phyloP scores from a whole-genome alignment of 2,888 invertebrate genomes.

The Lasioglossum villosulum region DNA sequence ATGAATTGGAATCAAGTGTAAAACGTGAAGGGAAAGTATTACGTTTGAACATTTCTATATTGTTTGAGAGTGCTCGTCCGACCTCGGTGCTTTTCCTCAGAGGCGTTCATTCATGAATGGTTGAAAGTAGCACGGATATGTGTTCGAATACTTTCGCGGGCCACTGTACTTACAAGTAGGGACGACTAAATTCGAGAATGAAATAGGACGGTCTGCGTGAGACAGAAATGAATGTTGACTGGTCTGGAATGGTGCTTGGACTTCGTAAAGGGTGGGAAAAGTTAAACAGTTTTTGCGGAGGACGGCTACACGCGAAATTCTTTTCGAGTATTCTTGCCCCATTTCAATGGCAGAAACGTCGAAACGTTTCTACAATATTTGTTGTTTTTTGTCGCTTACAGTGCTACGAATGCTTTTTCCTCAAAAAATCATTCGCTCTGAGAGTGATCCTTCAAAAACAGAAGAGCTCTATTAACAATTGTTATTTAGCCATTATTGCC shows the following conservation, averaged over 20 bases:
- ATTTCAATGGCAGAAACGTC: background rate
- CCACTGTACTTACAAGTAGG: background rate
- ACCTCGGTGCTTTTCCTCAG: background rate
- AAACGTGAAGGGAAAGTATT: background rate
- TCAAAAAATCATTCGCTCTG: background rate
- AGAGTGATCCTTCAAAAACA: background rate
- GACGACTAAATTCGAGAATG: conserved; percentile 26
- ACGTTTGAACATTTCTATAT: background rate
- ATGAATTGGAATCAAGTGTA: background rate
- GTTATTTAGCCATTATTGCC: background rate
- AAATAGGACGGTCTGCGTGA: background rate
- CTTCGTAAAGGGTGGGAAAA: background rate
- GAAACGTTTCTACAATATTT: background rate
- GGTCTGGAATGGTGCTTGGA: conserved; percentile 17
- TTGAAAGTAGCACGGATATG: background rate
- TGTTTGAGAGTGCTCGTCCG: background rate
- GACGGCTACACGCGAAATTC: conserved; percentile 3
- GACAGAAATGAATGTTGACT: conserved; percentile 9
- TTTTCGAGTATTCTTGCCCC: conserved; percentile 7
- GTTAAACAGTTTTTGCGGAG: conserved; percentile 8
- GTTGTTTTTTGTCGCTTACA: background rate
- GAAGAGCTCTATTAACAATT: background rate
- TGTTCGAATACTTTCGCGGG: background rate
- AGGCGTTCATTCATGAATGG: background rate
- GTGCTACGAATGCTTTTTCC: background rate